Evolutionary conservation across 1,140 invertebrate genomes (phyloP).

Genomic region (Belonocnema kinseyi): DNA sequence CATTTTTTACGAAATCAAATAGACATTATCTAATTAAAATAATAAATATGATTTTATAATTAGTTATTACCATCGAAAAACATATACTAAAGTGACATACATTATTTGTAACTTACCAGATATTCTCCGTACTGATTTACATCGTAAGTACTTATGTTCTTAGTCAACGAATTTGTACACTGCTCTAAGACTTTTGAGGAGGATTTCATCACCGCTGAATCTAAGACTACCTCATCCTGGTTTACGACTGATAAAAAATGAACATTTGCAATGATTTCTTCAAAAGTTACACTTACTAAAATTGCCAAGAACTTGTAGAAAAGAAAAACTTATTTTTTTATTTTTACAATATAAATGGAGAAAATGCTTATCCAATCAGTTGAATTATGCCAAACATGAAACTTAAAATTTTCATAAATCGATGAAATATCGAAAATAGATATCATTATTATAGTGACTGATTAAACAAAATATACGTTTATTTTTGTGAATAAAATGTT

Average conservation of each 20-base stretch:
- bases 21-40: too few species aligned
- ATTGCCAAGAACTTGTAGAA: neutral
- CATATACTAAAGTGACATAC: neutral
- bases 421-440: neutral
- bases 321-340: neutral
- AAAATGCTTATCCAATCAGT: neutral
- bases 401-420: neutral
- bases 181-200: conserved; percentile 64
- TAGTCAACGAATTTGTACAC: conserved; percentile 58
- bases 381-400: conserved; percentile 7
- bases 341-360: conserved; percentile 42
- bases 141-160: conserved; percentile 59
- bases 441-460: too few species aligned
- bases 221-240: conserved; percentile 66
- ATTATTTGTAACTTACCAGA: conserved; percentile 53
- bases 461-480: too few species aligned
- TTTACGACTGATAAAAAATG: conserved; percentile 43
- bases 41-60: too few species aligned
- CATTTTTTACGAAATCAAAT: neutral
- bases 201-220: conserved; percentile 65
- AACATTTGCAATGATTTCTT: too few species aligned
- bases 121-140: conserved; percentile 60
- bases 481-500: too few species aligned
- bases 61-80: too few species aligned
- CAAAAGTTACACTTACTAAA: too few species aligned